A percentile compares a stretch with the other conserved stretches of the same genome.
Evolutionary conservation across 1,140 invertebrate species (phyloP).

Genomic region (Trachymyrmex septentrionalis): DNA sequence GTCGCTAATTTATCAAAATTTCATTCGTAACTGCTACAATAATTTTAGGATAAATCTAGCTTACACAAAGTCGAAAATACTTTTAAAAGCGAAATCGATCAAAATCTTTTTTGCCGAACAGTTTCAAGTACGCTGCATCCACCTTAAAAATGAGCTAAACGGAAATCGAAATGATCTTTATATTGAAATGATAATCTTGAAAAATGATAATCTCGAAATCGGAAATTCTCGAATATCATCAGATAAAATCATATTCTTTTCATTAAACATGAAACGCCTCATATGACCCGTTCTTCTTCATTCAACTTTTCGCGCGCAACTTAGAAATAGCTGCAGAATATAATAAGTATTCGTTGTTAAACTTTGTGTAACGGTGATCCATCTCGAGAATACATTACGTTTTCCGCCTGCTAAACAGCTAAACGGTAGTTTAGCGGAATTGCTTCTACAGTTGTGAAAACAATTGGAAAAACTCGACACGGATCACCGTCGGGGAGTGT

Average conservation of each 20-base stretch:
- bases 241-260: slow-evolving; percentile 1
- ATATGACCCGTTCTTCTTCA: neutral
- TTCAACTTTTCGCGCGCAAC: slow-evolving; percentile 34
- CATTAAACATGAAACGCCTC: neutral
- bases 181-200: neutral
- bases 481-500: slow-evolving; percentile 61
- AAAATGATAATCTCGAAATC: slow-evolving; percentile 34
- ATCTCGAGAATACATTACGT: slow-evolving; percentile 24
- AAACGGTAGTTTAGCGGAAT: neutral
- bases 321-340: slow-evolving; percentile 85
- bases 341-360: slow-evolving; percentile 60
- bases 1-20: slow-evolving; percentile 16
- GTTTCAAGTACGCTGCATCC: neutral
- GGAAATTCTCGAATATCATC: neutral
- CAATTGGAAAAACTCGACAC: slow-evolving; percentile 16
- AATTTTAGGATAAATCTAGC: neutral
- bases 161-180: neutral
- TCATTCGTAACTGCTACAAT: neutral
- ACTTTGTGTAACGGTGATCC: slow-evolving; percentile 44
- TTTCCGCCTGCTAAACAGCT: neutral
- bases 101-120: neutral
- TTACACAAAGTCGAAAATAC: slow-evolving; percentile 7
- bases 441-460: neutral
- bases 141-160: neutral
- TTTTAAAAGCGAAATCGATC: neutral